Base-by-base conservation (phyloP, 2,113 vertebrate genomes). In the Prietella phreatophila region DNA sequence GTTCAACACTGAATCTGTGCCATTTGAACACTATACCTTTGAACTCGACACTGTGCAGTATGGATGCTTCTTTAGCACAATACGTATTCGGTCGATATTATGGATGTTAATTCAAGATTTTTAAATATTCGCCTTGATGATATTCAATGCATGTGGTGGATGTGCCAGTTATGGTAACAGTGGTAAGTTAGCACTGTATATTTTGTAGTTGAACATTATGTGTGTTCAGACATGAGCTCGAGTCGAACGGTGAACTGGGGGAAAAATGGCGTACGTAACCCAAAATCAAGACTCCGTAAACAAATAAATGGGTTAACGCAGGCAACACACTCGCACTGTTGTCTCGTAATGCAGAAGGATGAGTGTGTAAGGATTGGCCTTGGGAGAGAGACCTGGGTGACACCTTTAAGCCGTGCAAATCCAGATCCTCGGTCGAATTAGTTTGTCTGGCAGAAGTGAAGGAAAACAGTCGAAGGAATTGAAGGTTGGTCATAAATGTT, bases 291-390 rank as follows among this genome's bases (percentile, higher is more conserved):
- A 14, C 63, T 67, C 30, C 27, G 17, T 63, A 30, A 67, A 67
- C 30, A 27, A 63, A 27, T 63, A 25, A 63, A 9, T 55, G 27
- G 76, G 2, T 79, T 27, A 50, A 53, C 1, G 25, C 22, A 22
- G 8, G 8, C 36, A 19, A 79, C 76, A 79, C 47, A 30, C 76
- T 7, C 39, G 0, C 25, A 65, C 39, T 4, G 58, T 42, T 25
- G 79, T 83, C 17, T 47, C 2, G 4, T n/a, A 11, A 67, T 53
- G 15, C 61, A 71, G 63, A 69, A 33, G 63, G 47, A 84, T 25
- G 83, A 84, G 63, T 22, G 47, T 71, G 63, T 84, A 33, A 13
- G 63, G 83, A 69, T 71, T 33, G 65, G 83, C 83, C n/a, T 61
- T 63, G 58, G 42, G 5, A 17, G 36, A 15, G 30, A 39, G 2